Evolutionary conservation across 1,140 invertebrate genomes (phyloP), one percentile per base, ranked within the genome.

Genomic region (Aphaenogaster rudis): DNA sequence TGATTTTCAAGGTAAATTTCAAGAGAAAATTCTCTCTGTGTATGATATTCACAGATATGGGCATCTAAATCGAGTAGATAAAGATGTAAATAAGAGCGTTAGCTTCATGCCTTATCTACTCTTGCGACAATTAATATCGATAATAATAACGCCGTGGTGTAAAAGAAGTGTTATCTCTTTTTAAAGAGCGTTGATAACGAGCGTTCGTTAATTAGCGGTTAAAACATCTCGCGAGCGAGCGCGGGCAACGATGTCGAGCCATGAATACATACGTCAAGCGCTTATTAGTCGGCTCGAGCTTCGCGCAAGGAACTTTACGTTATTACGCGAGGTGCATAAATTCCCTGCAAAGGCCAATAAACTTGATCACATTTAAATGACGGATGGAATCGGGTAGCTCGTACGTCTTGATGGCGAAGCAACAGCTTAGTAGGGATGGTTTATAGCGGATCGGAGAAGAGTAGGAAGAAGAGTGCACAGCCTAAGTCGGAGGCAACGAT

Each of bases 391-490:
- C 81, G 57, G 74, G 74, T 86, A 17, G 39, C 59, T 86, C 52
- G 59, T 54, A 80, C 21, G 61, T 50, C 66, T n/a, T 45, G 69
- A 57, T 42, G 28, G 57, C 61, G 90, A 92, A 90, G 90, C 91
- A 92, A 92, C 92, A 92, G 88, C 92, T 67, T 92, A 92, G 90
- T 86, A 79, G 33, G 69, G 69, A 80, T 72, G 76, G 81, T 89
- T 92, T 77, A 88, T 63, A 52, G 64, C 36, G 54, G 64, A 59
- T 69, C 61, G 63, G 67, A 11, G 63, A 42, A 48, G n/a, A 69
- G 36, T 74, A 21, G 54, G n/a, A 54, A 61, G 59, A 21, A 50
- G 63, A 39, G 52, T 36, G 21, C 54, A 79, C 33, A 67, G 48
- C 33, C 36, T 77, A 77, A 50, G 17, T 59, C 15, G 48, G 39